Conservation (phyloP, 2,113 vertebrate genomes). For the Syrrhaptes paradoxus region DNA sequence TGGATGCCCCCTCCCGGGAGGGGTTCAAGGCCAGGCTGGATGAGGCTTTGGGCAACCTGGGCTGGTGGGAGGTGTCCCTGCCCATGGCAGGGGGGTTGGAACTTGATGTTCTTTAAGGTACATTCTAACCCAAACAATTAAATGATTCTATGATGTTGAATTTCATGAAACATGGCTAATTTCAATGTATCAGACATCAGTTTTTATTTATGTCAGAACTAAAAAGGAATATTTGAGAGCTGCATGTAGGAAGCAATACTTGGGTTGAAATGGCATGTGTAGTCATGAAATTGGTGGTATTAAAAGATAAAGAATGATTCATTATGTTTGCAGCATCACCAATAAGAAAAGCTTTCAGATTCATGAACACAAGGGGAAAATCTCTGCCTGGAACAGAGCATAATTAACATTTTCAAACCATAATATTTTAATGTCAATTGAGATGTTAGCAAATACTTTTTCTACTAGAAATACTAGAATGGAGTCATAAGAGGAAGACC, state of each 20-base stretch:
- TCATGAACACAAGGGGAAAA: conserved; percentile 11
- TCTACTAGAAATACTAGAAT: background rate
- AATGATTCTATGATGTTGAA: background rate
- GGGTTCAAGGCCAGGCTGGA: too few species aligned
- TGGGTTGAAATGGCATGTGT: background rate
- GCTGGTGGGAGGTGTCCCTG: too few species aligned
- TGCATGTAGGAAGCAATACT: background rate
- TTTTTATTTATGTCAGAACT: background rate
- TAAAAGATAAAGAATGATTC: conserved; percentile 29
- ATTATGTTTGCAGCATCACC: conserved; percentile 27
- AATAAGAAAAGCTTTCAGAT: conserved; percentile 33
- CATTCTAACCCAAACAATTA: too few species aligned
- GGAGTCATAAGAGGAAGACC: background rate
- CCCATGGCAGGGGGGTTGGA: too few species aligned
- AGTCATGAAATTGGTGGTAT: background rate
- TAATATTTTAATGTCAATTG: conserved; percentile 4
- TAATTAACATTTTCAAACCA: conserved; percentile 31
- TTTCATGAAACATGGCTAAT: conserved; percentile 1
- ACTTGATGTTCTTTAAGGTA: too few species aligned
- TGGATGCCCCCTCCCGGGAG: too few species aligned
- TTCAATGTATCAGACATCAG: background rate
- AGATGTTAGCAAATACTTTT: background rate
- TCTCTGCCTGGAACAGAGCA: background rate
- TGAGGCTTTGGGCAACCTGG: too few species aligned
- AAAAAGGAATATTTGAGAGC: background rate